Conservation (phyloP, 2,797 vertebrate genomes). For the Odontamblyopus lacepedii region DNA sequence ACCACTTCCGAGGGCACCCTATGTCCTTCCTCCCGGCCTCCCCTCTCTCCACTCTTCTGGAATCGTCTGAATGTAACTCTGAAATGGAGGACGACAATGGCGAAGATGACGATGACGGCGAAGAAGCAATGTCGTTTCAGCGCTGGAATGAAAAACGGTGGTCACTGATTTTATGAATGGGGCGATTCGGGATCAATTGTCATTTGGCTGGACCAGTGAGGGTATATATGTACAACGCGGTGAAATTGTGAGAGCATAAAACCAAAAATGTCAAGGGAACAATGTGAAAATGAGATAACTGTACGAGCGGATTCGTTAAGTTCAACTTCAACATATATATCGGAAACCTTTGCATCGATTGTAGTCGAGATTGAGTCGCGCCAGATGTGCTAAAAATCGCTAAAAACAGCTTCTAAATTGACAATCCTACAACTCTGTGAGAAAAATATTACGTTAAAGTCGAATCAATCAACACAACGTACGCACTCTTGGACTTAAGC, state of each 20-base stretch:
- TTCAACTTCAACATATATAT: conserved; percentile 14
- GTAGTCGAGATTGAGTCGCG: conserved; percentile 1
- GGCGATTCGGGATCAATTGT: conserved; percentile 55
- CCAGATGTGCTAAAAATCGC: conserved; percentile 6
- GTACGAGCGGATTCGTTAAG: conserved; percentile 13
- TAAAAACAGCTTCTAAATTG: conserved; percentile 22
- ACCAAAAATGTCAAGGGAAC: conserved; percentile 53
- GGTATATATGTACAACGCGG: conserved; percentile 24
- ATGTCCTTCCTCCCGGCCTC: not conserved
- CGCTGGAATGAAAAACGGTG: not conserved
- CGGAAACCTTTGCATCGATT: conserved; percentile 11
- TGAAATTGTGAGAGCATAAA: conserved; percentile 43
- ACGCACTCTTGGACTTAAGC: conserved; percentile 13
- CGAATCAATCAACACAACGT: conserved; percentile 13
- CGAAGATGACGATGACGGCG: not conserved
- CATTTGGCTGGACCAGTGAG: conserved; percentile 81
- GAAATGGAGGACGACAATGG: conserved; percentile 5
- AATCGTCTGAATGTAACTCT: conserved; percentile 49
- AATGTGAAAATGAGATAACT: conserved; percentile 15
- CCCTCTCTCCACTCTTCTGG: not conserved
- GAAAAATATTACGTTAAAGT: not conserved
- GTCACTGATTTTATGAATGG: conserved; percentile 27
- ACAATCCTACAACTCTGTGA: conserved; percentile 41
- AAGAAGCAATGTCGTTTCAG: conserved; percentile 12
- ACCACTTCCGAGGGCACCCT: not conserved